Evolutionary conservation across 2,888 invertebrate species (phyloP), one percentile per base, ranked within the genome.

Genomic region (Latrodectus elegans): DNA sequence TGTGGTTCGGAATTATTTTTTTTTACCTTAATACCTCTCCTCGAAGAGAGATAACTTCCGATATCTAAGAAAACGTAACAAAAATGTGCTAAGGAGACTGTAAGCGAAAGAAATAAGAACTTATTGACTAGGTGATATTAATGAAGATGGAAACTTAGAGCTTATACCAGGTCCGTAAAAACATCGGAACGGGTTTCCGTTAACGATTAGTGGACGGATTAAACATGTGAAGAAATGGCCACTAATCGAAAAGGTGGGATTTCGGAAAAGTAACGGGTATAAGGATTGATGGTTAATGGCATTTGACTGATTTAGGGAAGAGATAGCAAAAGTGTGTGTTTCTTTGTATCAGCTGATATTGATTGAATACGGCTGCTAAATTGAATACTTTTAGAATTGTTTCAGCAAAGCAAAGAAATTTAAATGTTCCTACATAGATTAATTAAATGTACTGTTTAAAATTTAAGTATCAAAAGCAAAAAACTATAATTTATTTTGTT

Each of bases 181-280:
- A 60, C 60, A 6, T 60, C 60, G 60, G 14, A 11, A 60, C n/a
- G 60, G 11, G n/a, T 12, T 60, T n/a, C 60, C 60, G 60, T 60
- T 60, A n/a, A n/a, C 60, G n/a, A 60, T 15, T 60, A 60, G 60
- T 60, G 60, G 60, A 12, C 4, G 60, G 60, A 60, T 60, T 60
- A 60, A n/a, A 60, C 60, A 38, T 60, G 60, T n/a, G 60, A 60
- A 38, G 38, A 38, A 38, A 38, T 60, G 60, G 60, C 60, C 60
- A 60, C 60, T 60, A 60, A 60, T 60, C 60, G 60, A 60, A n/a
- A 38, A 60, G 60, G 60, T 60, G 60, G 60, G 60, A 60, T 60
- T 60, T 60, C 8, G n/a, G 60, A 60, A n/a, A 60, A 15, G 60
- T n/a, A n/a, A 15, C 4, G 60, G n/a, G 60, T 60, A 15, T n/a